Percentiles rank a stretch among this genome's conserved stretches.
Conservation (phyloP, 1,140 invertebrate genomes). For the Sminthurides bifidus region DNA sequence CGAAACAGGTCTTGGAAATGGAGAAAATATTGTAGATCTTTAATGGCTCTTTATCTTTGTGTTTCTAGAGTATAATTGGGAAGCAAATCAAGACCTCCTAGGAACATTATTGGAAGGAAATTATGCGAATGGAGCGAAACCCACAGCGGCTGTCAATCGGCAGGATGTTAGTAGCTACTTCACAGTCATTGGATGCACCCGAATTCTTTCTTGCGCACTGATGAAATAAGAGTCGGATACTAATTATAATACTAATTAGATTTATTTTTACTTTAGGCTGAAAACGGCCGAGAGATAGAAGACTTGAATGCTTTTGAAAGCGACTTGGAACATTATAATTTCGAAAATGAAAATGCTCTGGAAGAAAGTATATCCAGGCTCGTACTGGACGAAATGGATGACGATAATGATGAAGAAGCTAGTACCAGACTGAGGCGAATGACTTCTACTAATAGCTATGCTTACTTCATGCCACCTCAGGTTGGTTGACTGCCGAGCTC, state of each 20-base stretch:
- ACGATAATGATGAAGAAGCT: conserved; percentile 17
- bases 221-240: background rate
- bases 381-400: conserved; percentile 21
- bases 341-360: conserved; percentile 24
- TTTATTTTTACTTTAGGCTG: background rate
- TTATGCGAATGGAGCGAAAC: conserved; percentile 7
- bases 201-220: too few species aligned
- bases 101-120: background rate
- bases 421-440: conserved; percentile 13
- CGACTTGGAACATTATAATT: conserved; percentile 21
- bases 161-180: background rate
- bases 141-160: background rate
- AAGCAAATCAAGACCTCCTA: conserved; percentile 4
- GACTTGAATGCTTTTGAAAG: conserved; percentile 1
- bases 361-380: conserved; percentile 30
- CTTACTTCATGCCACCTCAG: conserved; percentile 27
- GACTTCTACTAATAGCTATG: conserved; percentile 7
- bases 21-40: background rate
- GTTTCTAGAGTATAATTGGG: conserved; percentile 26
- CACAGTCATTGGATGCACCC: too few species aligned
- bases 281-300: background rate
- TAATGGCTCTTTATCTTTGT: background rate
- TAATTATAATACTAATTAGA: background rate
- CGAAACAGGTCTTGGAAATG: too few species aligned
- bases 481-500: conserved; percentile 1